Evolutionary conservation across 2,888 invertebrate species (phyloP), one percentile per base, ranked within the genome.

Genomic region (Orchestes rusci): DNA sequence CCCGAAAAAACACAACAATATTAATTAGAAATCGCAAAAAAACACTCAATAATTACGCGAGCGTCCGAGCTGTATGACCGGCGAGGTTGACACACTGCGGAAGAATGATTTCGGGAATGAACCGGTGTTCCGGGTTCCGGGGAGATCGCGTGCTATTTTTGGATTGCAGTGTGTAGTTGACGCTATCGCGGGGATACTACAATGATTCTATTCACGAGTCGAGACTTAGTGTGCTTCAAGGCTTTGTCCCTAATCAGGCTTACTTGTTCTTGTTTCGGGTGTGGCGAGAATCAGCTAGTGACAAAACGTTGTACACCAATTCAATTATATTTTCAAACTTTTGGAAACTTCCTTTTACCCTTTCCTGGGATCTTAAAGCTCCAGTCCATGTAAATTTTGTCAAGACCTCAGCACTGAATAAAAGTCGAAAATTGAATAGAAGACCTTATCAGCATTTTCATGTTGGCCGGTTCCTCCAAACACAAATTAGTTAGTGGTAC

Each of bases 211-310:
- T 23, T 23, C 10, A 23, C 23, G n/a, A n/a, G n/a, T n/a, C n/a
- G n/a, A n/a, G n/a, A n/a, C n/a, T 37, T 34, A 4, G 33, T 39
- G 16, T 39, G 33, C 7, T 39, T 39, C 34, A 37, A 10, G 13
- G 13, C 33, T 10, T 39, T 39, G 15, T 39, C 35, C 10, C 12
- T 39, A 35, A 35, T 39, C 20, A 39, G 16, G 18, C 5, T 30
- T 31, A n/a, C n/a, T 37, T 20, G 7, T 39, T 37, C 16, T 16
- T 39, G 5, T 8, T 34, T 39, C 34, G 33, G 12, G 35, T 38
- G 15, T 38, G 34, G 5, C 38, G 20, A 5, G 38, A 28, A 38
- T 28, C 38, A 10, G 27, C 38, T 13, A 7, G 13, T 8, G 31
- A 37, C n/a, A 39, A 20, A 35, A 37, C 35, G n/a, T n/a, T n/a